Evolutionary conservation across 2,113 vertebrate species (phyloP).

Genomic region (Solea solea): DNA sequence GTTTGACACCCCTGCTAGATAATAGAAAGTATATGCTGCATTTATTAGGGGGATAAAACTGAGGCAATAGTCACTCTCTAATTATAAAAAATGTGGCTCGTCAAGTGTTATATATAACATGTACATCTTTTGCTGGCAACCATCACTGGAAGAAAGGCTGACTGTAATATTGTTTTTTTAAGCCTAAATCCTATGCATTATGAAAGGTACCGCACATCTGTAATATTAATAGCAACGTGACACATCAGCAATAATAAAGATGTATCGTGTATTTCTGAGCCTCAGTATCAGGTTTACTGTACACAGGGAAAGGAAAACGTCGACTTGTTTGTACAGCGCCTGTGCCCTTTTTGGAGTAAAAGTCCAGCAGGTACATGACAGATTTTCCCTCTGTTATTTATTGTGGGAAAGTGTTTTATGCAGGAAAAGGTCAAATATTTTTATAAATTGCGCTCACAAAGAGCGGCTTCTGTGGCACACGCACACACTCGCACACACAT

Average conservation of each 20-base stretch:
- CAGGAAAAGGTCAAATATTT: conserved; percentile 60
- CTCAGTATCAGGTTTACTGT: not conserved
- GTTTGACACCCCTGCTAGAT: too few species aligned
- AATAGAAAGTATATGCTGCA: too few species aligned
- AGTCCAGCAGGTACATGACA: conserved; percentile 33
- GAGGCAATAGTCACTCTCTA: too few species aligned
- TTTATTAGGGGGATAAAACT: too few species aligned
- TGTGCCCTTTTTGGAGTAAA: conserved; percentile 15
- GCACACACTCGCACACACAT: conserved; percentile 24
- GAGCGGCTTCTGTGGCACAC: conserved; percentile 45
- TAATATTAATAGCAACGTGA: not conserved
- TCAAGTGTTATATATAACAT: too few species aligned
- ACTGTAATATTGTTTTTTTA: too few species aligned
- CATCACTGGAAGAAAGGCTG: not conserved
- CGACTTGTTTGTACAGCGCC: conserved; percentile 7
- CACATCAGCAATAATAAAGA: not conserved
- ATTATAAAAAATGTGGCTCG: too few species aligned
- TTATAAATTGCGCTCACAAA: conserved; percentile 58
- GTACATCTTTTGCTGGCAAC: too few species aligned
- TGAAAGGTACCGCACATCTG: too few species aligned
- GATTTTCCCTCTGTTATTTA: conserved; percentile 33
- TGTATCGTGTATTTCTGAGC: not conserved
- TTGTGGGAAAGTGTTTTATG: conserved; percentile 40
- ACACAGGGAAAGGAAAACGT: not conserved
- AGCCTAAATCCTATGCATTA: too few species aligned